These are phyloP conservation scores for Astreopora myriophthalma DNA, from an alignment of 64 coral and sea anemone genomes.

Conservation along the genomic window DNA sequence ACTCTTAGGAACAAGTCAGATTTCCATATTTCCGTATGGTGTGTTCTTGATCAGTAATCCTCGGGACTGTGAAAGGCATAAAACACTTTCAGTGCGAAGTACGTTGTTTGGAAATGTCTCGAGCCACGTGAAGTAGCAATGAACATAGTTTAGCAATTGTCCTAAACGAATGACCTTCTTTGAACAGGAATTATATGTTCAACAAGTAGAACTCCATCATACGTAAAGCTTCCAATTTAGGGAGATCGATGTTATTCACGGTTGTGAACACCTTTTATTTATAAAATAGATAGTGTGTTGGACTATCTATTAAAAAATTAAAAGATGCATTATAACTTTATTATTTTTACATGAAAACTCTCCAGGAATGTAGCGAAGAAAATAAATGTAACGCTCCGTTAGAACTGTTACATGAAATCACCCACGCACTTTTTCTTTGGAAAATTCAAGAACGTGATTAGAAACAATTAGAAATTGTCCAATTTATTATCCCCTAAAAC, in stretches of 20 bases:
- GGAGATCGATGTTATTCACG: too few relatives aligned
- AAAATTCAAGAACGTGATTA: slow-evolving; percentile 13
- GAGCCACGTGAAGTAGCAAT: too few relatives aligned
- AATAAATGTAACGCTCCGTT: slow-evolving; percentile 10
- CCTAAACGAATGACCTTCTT: too few relatives aligned
- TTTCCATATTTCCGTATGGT: too few relatives aligned
- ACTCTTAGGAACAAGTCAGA: too few relatives aligned
- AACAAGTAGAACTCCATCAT: too few relatives aligned
- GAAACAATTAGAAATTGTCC: background rate
- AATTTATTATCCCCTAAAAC: background rate
- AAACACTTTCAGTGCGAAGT: too few relatives aligned
- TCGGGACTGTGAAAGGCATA: too few relatives aligned
- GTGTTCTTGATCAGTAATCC: too few relatives aligned
- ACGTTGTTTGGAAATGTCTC: too few relatives aligned
- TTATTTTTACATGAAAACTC: background rate
- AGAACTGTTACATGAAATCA: background rate
- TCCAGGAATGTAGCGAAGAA: background rate
- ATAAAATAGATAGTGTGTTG: background rate
- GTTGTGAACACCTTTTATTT: background rate
- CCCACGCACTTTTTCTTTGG: background rate
- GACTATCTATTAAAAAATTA: background rate
- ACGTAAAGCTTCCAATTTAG: too few relatives aligned
- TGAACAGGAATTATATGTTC: too few relatives aligned
- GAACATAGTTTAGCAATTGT: background rate
- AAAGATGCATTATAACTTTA: background rate